Base-by-base conservation (phyloP, 2,113 vertebrate species). In the Nesospiza acunhae region DNA sequence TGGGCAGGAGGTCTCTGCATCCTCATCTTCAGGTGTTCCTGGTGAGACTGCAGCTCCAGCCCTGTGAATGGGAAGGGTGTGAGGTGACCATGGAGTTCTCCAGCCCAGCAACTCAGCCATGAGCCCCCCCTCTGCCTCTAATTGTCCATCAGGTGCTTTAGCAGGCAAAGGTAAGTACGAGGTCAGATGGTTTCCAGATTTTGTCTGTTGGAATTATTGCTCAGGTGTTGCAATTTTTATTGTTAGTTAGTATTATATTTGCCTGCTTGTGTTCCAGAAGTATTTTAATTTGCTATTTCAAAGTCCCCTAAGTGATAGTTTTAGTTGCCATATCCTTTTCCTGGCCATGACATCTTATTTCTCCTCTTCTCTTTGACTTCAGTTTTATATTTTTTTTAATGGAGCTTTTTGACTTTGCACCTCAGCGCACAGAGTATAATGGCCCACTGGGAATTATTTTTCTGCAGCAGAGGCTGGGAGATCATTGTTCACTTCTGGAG, bases 1-100 rank as follows among this genome's bases (percentile, higher is more conserved):
- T 58, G 31, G 33, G 23, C 50, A 84, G 26, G 47, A 5, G 2
- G 2, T 64, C 35, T 8, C 2, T 1, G 0, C 41, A 53, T 47
- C 66, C 30, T 81, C 21, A n/a, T 60, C 49, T 59, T 59, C 30
- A 72, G 47, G 24, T 46, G 62, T 1, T 8, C 10, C 67, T 42
- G 35, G 20, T 75, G 66, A 56, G 79, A 56, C 52, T 79, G 39
- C 67, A 83, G 62, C 35, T 30, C 17, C 0, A 0, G 33, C 13
- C 1, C 3, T 5, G 2, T 42, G 44, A 64, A 67, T 3, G 13
- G 15, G 8, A 55, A 33, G 28, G 20, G 10, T 1, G 0, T 31
- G 39, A 82, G 55, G 23, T 76, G 42, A 41, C 44, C 39, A 11
- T 20, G 22, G 31, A 56, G 55, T 15, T n/a, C 55, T 56, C 9